Evolutionary conservation across 2,888 invertebrate species (phyloP), one percentile per base, ranked within the genome.

Genomic region (Stenurella melanura): DNA sequence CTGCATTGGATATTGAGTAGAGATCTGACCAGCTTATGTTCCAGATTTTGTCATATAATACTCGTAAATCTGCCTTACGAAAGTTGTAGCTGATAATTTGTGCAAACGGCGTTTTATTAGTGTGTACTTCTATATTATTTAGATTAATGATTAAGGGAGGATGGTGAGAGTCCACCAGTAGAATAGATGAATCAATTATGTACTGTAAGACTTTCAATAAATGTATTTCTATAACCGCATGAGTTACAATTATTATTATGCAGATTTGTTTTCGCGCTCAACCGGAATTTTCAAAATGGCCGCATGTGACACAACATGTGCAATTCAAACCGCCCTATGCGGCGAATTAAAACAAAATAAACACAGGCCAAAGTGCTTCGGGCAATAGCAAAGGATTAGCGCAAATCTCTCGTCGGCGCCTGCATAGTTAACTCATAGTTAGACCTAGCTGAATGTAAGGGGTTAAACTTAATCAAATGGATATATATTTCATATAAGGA

Each of bases 281-380:
- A 30, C 54, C 30, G 17, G 75, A 75, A 76, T 77, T 78, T 77
- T 64, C 78, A 77, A 81, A 81, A 81, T 79, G 79, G 79, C 61
- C 68, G 77, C 78, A 75, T 81, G 81, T 75, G 81, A 81, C 74
- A 78, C 78, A 79, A 81, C 81, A 81, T 77, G 79, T 81, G 81
- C 79, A 74, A 63, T 26, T 19, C 73, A 57, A 77, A 57, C 74
- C 73, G 74, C 80, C 80, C 80, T 80, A 68, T 79, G 78, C 76
- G 73, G 80, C 50, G 80, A 79, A 83, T 83, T 83, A 83, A 83
- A 83, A 82, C 82, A 83, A 83, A 83, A 83, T 83, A 83, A 83
- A 83, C 83, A 83, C 66, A 76, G 73, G 75, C 73, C 77, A 79
- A 82, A 82, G 80, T 80, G 81, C 81, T 68, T 50, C 38, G 69